phyloP scores from a whole-genome alignment of 2,888 invertebrate genomes.

The Hoplodrina ambigua region DNA sequence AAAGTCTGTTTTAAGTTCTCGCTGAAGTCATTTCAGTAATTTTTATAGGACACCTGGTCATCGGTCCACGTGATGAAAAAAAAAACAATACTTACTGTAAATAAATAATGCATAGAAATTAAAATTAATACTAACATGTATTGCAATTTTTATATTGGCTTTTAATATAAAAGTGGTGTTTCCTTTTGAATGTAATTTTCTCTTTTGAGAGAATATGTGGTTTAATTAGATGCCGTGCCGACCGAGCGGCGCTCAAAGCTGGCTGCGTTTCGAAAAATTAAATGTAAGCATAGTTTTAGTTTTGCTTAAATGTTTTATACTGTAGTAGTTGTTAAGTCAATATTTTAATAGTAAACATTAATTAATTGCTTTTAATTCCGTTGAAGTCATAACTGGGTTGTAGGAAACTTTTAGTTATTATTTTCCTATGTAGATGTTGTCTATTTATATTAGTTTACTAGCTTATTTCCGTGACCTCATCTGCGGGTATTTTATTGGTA shows the following conservation, averaged over 20 bases:
- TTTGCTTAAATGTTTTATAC: constrained; percentile 24
- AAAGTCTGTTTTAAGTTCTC: no score
- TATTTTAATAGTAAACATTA: neutral
- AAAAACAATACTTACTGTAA: no score
- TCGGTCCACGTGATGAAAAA: no score
- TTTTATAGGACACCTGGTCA: no score
- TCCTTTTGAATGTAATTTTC: constrained; percentile 58
- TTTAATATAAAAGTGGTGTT: constrained; percentile 56
- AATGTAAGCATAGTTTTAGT: constrained; percentile 28
- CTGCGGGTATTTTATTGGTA: no score
- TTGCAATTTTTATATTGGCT: constrained; percentile 34
- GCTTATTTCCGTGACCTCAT: no score
- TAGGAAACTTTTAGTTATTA: neutral
- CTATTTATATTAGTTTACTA: no score
- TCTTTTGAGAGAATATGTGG: constrained; percentile 58
- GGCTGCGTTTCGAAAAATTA: constrained; percentile 54
- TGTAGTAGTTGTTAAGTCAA: neutral
- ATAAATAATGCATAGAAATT: no score
- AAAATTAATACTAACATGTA: neutral
- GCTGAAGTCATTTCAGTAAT: no score
- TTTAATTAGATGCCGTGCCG: constrained; percentile 65
- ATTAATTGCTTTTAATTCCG: neutral
- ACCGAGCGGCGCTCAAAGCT: constrained; percentile 43
- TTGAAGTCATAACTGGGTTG: neutral
- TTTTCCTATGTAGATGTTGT: neutral